A percentile compares a stretch with the other conserved stretches of the same genome.
phyloP scores from a whole-genome alignment of 2,888 invertebrate genomes.

The Cephus runcator region DNA sequence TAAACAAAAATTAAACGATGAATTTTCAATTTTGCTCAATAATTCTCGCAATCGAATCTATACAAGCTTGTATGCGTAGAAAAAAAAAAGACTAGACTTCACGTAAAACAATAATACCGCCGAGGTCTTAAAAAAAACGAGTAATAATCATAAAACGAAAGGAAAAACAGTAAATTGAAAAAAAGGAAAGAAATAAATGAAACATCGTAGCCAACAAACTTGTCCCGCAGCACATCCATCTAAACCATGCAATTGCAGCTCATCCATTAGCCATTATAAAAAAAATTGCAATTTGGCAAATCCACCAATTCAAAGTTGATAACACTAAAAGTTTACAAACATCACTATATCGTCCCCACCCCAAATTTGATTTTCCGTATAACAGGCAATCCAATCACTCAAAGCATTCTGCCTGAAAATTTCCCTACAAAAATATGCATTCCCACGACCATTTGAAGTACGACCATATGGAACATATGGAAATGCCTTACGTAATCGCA shows the following conservation, averaged over 20 bases:
- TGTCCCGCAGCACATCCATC: not conserved
- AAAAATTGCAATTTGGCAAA: not conserved
- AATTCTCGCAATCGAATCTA: not conserved
- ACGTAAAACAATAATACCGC: not conserved
- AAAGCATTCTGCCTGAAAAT: not conserved
- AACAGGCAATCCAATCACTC: not conserved
- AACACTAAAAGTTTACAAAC: not conserved
- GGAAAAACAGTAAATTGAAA: not conserved
- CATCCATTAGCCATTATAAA: not conserved
- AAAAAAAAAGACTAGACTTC: not conserved
- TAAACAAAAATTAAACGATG: not conserved
- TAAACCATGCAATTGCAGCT: not conserved
- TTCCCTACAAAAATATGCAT: not conserved
- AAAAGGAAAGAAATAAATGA: not conserved
- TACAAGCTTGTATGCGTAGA: not conserved
- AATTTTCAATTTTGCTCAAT: not conserved
- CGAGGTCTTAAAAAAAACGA: not conserved
- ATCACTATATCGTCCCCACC: not conserved
- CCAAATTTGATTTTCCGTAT: not conserved
- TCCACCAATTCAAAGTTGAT: not conserved
- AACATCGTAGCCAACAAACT: not conserved
- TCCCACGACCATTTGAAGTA: not conserved
- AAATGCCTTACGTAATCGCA: not conserved
- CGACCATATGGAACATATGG: not conserved
- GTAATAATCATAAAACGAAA: not conserved